Evolutionary conservation across 1,140 invertebrate species (phyloP).

Genomic region (Ceratina calcarata): DNA sequence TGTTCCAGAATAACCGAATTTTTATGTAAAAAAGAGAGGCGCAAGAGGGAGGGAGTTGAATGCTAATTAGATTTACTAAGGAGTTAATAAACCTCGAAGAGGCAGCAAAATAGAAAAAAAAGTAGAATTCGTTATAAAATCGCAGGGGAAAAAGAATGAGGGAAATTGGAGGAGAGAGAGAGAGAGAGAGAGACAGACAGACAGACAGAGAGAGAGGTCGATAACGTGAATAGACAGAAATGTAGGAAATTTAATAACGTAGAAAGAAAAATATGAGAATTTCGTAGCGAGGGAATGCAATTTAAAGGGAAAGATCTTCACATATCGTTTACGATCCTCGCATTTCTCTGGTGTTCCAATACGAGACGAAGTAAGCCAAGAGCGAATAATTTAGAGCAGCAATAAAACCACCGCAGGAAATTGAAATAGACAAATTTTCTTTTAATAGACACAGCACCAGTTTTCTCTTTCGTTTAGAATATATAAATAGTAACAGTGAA

Average conservation of each 20-base stretch:
- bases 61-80: too few species aligned
- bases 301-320: constrained; percentile 4
- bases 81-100: not conserved
- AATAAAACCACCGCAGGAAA: too few species aligned
- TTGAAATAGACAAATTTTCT: too few species aligned
- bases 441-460: too few species aligned
- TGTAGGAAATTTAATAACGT: constrained; percentile 23
- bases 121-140: too few species aligned
- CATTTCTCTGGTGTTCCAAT: constrained; percentile 2
- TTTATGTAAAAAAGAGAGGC: too few species aligned
- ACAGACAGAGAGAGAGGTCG: not conserved
- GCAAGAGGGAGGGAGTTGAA: too few species aligned
- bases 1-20: too few species aligned
- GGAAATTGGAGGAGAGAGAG: too few species aligned
- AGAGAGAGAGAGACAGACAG: not conserved
- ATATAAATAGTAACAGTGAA: not conserved
- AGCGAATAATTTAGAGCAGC: not conserved
- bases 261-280: constrained; percentile 11
- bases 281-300: constrained; percentile 13
- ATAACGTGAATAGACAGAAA: not conserved
- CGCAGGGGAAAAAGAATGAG: not conserved
- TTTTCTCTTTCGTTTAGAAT: not conserved
- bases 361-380: not conserved
- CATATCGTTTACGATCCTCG: constrained; percentile 3
- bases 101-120: not conserved